Base-by-base conservation (phyloP, 2,888 invertebrate genomes). In the Vesta saturnalis region DNA sequence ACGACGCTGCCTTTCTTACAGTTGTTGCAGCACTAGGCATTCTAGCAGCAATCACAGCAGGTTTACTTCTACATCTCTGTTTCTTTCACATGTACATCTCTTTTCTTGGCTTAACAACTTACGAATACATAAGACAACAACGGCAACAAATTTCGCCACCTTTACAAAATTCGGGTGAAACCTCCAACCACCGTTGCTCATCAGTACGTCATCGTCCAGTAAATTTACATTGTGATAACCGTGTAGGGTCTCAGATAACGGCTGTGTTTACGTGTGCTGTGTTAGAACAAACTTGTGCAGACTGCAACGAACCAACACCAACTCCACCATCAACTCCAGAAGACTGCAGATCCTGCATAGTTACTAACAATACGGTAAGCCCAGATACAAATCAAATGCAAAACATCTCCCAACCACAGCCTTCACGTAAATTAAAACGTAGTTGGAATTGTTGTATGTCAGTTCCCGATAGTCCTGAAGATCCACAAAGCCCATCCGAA, bases 1-100 rank as follows among this genome's bases (percentile, higher is more conserved):
- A 87, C 69, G 88, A 90, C 77, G 85, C 90, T 74, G 86, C 87
- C 71, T 87, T 89, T 82, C 79, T 90, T 76, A 83, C 89, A 74
- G 84, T 90, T n/a, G 85, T 89, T 18, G 83, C 89, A 14, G 85
- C 89, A 52, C 85, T 93, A 57, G 92, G 92, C 19, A 82, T 91
- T 18, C 84, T 92, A 66, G 92, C 94, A n/a, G 88, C 92, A 18
- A 88, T 92, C 12, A 91, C 93, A 3, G 90, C 92, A 1, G 91
- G 92, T 22, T 87, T 95, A 57, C 87, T 96, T 65, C 85, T 94
- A 71, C 95, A 96, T 84, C 86, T 96, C 60, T 93, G 93, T 81
- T 92, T 93, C 85, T 96, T 96, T 83, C 95, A 96, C 84, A 89
- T 94, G 68, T 95, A 95, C 84, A 94, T 96, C 79, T 91, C 92